These are phyloP conservation scores for Patagioenas fasciata DNA, from an alignment of 2,113 vertebrate species.

Conservation along the genomic window DNA sequence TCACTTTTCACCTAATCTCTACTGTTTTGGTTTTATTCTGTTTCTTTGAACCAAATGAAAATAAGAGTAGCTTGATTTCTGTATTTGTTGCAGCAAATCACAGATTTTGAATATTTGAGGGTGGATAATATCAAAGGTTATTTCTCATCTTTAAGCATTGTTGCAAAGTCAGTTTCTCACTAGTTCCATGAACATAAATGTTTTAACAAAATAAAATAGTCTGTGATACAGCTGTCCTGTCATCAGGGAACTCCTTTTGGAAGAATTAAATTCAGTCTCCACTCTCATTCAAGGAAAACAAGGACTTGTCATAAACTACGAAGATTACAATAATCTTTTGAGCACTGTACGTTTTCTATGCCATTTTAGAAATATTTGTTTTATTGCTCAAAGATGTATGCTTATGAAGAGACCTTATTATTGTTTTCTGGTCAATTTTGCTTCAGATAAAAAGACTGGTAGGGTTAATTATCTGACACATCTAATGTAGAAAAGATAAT, in stretches of 20 bases:
- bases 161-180: not conserved
- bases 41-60: not conserved
- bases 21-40: not conserved
- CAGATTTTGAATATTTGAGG: not conserved
- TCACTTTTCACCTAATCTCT: not conserved
- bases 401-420: not conserved
- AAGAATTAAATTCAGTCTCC: not conserved
- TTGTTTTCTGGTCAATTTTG: not conserved
- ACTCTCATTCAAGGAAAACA: not conserved
- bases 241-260: not conserved
- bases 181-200: not conserved
- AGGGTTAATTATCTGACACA: not conserved
- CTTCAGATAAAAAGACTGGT: not conserved
- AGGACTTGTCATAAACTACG: not conserved
- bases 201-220: not conserved
- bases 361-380: not conserved
- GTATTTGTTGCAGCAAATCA: fast-evolving
- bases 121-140: not conserved
- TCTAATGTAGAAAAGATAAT: not conserved
- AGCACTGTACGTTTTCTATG: not conserved
- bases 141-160: not conserved
- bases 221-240: not conserved
- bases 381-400: not conserved
- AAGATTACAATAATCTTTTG: not conserved
- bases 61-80: not conserved